Base-by-base conservation (phyloP, 1,140 invertebrate genomes). In the Paraescarpia echinospica region DNA sequence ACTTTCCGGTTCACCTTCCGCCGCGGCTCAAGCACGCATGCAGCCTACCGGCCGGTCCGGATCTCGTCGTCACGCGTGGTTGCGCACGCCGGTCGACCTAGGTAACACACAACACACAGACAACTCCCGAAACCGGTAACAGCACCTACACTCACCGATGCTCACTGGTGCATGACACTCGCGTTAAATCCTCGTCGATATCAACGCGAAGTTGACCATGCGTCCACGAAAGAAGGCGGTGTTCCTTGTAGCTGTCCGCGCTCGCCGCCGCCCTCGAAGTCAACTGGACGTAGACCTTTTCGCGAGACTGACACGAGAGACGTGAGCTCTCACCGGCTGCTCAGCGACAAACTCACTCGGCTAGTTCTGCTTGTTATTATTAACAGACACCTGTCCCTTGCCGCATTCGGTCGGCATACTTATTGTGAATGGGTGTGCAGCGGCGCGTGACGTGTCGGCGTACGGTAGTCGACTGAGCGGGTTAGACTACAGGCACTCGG, bases 71-170 rank as follows among this genome's bases (percentile, higher is more conserved):
- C 59, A 77, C 59, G 59, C 59, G 2, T 77, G 59, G 22, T 18
- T 31, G 59, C 59, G 59, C 59, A 77, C 59, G 27, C 59, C 59
- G 59, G 59, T 77, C 59, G 59, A 77, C 59, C 59, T 77, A 77
- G 59, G 59, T 77, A 77, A 77, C 59, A 77, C 59, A 77, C 59
- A 77, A 77, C 59, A 77, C 59, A 77, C 59, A 77, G 59, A 77
- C 59, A 77, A 77, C 59, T 77, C 59, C 59, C 59, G 59, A 77
- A 77, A 77, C 59, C 59, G 59, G 59, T 77, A 77, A 77, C 4
- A 27, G 8, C 59, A 77, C 59, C 59, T 77, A 77, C 59, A 77
- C 59, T 77, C 59, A 77, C 59, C 59, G 59, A 2, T 77, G 59
- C 59, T 77, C 59, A 77, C 59, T 77, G 59, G 59, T 18, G 59